These are phyloP conservation scores for Troides aeacus DNA, from an alignment of 2,888 invertebrate genomes.

Conservation along the genomic window DNA sequence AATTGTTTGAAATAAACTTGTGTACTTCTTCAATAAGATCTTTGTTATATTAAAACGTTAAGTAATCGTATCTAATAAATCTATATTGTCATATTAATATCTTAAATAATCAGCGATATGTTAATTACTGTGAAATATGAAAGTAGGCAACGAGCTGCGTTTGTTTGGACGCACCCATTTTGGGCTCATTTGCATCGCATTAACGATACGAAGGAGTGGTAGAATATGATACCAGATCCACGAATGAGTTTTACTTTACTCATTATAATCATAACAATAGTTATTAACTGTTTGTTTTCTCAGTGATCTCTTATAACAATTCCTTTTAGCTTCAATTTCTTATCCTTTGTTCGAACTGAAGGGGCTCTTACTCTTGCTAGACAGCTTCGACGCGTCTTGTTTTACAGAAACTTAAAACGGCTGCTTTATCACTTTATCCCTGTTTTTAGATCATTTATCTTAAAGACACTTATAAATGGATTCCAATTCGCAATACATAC, in stretches of 20 bases:
- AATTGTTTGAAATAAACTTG: too few relatives aligned
- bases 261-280: not conserved
- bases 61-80: too few relatives aligned
- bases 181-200: conserved; percentile 9
- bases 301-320: not conserved
- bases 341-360: not conserved
- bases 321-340: not conserved
- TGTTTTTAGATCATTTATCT: conserved; percentile 12
- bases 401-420: conserved; percentile 9
- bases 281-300: not conserved
- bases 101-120: not conserved
- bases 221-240: not conserved
- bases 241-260: not conserved
- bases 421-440: conserved; percentile 9
- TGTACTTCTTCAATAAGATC: too few relatives aligned
- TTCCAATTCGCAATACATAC: not conserved
- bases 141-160: not conserved
- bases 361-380: not conserved
- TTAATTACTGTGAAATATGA: not conserved
- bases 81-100: too few relatives aligned
- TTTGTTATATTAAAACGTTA: too few relatives aligned
- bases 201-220: conserved; percentile 1
- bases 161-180: not conserved
- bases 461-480: conserved; percentile 9
- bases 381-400: conserved; percentile 13